phyloP scores from a whole-genome alignment of 2,888 invertebrate genomes.

The Artemia sinica region DNA sequence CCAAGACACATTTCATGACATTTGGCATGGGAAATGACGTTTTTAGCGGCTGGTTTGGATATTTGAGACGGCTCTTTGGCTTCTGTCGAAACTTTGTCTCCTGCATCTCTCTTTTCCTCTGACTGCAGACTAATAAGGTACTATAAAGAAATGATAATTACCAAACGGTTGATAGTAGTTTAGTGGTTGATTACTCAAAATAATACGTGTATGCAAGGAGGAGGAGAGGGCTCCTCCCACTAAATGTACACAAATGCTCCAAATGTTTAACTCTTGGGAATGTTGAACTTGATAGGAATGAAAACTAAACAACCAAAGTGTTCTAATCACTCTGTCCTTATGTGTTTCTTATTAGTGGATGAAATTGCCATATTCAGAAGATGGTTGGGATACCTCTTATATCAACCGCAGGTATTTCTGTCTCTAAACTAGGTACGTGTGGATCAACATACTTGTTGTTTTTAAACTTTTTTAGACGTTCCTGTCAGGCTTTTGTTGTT shows the following conservation, averaged over 20 bases:
- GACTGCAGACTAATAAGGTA: conserved; percentile 87
- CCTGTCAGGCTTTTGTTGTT: not conserved
- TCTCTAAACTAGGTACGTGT: too few relatives aligned
- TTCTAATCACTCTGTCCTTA: too few relatives aligned
- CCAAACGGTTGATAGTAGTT: not conserved
- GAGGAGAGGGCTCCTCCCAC: too few relatives aligned
- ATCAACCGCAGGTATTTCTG: too few relatives aligned
- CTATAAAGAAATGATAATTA: conserved; percentile 29
- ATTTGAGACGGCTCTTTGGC: conserved; percentile 27
- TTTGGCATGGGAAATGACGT: conserved; percentile 57
- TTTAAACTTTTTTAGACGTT: not conserved
- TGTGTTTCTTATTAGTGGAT: too few relatives aligned
- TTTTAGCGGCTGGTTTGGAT: conserved; percentile 17
- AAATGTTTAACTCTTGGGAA: too few relatives aligned
- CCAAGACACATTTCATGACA: conserved; percentile 86
- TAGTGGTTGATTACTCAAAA: not conserved
- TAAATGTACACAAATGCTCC: too few relatives aligned
- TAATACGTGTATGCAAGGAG: too few relatives aligned
- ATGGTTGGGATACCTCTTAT: too few relatives aligned
- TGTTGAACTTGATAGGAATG: too few relatives aligned
- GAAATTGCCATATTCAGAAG: too few relatives aligned
- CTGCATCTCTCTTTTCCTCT: conserved; percentile 46
- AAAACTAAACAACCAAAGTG: too few relatives aligned
- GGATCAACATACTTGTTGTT: not conserved
- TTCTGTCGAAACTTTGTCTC: conserved; percentile 23